Evolutionary conservation across 2,888 invertebrate genomes (phyloP), one percentile per base, ranked within the genome.

Genomic region (Gastrophysa polygoni): DNA sequence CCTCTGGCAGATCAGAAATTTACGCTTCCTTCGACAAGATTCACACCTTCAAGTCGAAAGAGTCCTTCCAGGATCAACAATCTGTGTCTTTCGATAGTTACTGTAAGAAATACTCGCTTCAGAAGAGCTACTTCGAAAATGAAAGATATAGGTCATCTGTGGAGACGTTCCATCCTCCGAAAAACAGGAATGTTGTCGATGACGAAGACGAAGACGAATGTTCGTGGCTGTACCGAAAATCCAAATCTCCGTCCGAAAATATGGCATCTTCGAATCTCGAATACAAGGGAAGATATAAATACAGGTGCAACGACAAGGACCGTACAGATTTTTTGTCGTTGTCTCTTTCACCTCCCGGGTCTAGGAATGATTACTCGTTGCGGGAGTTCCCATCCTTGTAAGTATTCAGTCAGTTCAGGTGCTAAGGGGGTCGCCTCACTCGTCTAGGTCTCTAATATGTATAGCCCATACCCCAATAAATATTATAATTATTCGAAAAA

Each of bases 311-410:
- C 32, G 49, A 65, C 44, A 69, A 68, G 61, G 70, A 76, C 59
- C 76, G 77, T 52, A 74, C 76, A 57, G 78, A 79, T 67, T 77
- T 77, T 73, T 73, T 78, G 55, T 80, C 79, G 46, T 70, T 80
- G 50, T 80, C 80, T 57, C 73, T 78, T 47, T 77, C 77, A 38
- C 78, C 78, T 49, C 76, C 77, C 49, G 70, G 73, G 57, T 71
- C 74, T 47, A 71, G 73, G 50, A 72, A 71, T 65, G 72, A 77
- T 71, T 68, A 71, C 59, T 69, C 73, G 32, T 64, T 71, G 63
- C 68, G 69, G 59, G 73, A 73, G 28, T 78, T 72, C 67, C 71
- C 73, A 61, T 74, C 74, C 46, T 63, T 75, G 76, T 77, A 72
- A 76, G 77, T 76, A 66, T 46, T 21, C 16, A 24, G 4, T 3